phyloP scores from a whole-genome alignment of 2,113 vertebrate species.

The Phrynosoma platyrhinos region DNA sequence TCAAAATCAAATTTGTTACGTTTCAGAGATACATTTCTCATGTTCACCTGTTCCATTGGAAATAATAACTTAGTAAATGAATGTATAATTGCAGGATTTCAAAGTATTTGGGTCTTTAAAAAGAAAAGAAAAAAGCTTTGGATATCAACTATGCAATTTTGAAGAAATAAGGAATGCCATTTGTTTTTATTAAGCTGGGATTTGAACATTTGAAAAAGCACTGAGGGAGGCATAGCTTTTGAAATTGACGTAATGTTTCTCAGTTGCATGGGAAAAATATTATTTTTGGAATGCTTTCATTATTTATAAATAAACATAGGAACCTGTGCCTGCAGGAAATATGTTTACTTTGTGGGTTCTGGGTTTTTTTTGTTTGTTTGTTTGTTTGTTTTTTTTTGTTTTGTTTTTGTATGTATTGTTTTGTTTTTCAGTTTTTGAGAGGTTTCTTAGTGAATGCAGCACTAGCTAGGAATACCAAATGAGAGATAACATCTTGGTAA shows the following conservation, averaged over 20 bases:
- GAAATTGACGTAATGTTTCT: constrained; percentile 76
- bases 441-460: constrained; percentile 45
- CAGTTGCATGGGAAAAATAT: constrained; percentile 75
- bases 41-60: constrained; percentile 35
- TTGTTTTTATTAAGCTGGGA: constrained; percentile 88
- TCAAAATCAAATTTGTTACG: constrained; percentile 67
- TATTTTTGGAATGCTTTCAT: constrained; percentile 70
- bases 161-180: constrained; percentile 78
- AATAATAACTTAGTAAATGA: constrained; percentile 49
- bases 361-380: no score
- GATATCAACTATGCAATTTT: constrained; percentile 73
- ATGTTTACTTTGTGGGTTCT: constrained; percentile 63
- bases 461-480: constrained; percentile 50
- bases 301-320: constrained; percentile 69
- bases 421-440: constrained; percentile 51
- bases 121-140: constrained; percentile 72
- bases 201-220: constrained; percentile 78
- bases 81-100: constrained; percentile 74
- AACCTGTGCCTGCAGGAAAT: constrained; percentile 60
- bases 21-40: constrained; percentile 69
- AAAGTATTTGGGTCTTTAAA: constrained; percentile 67
- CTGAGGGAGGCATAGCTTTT: constrained; percentile 78
- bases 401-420: constrained; percentile 19
- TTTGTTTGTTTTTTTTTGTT: no score
- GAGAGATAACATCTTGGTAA: constrained; percentile 21